Evolutionary conservation across 2,797 vertebrate species (phyloP).

Genomic region (Mareca penelope): DNA sequence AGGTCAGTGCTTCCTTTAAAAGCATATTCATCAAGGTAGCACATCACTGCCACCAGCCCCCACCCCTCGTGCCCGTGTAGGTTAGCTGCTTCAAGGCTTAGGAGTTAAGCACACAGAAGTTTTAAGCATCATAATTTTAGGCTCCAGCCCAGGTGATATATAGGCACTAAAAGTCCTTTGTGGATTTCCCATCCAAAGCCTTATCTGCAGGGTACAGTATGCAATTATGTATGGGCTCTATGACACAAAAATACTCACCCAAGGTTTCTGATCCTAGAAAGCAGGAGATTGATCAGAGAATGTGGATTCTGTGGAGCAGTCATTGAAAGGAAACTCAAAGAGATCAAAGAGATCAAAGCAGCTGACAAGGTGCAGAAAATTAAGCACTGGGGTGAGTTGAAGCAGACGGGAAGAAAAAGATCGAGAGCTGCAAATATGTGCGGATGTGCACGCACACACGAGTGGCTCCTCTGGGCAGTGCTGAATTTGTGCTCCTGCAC

Average conservation of each 20-base stretch:
- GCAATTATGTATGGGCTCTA: background rate
- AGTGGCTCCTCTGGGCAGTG: background rate
- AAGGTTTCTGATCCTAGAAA: background rate
- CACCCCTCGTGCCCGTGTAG: background rate
- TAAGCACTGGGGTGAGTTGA: background rate
- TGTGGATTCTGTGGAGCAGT: constrained; percentile 5
- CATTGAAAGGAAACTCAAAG: constrained; percentile 15
- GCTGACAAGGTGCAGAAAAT: constrained; percentile 14
- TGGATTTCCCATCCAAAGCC: background rate
- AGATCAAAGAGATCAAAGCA: constrained; percentile 36
- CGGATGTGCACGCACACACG: fast-evolving
- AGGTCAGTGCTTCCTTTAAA: background rate
- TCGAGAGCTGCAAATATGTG: background rate
- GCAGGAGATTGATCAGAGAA: background rate
- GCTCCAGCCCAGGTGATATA: background rate
- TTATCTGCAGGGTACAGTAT: background rate
- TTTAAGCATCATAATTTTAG: background rate
- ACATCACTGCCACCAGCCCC: background rate
- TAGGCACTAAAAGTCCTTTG: background rate
- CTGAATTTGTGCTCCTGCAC: background rate
- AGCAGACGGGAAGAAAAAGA: background rate
- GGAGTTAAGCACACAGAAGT: background rate
- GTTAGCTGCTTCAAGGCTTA: background rate
- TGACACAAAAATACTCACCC: background rate
- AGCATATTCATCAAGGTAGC: background rate